Conservation (phyloP, 2,113 vertebrate species). For the Galbula dea region DNA sequence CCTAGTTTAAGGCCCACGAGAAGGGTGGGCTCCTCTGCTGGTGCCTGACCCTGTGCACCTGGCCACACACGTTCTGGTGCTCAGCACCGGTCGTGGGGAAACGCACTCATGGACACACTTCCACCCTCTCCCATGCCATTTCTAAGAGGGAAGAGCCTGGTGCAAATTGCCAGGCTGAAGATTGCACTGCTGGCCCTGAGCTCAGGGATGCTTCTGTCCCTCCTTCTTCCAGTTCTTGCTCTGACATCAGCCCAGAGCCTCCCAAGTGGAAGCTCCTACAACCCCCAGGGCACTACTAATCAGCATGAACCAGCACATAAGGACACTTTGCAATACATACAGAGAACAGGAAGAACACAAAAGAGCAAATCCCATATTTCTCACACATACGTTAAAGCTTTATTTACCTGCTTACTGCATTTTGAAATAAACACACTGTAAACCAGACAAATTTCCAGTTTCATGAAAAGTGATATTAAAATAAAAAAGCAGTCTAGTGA, state of each 20-base stretch:
- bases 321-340: not conserved
- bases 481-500: slow-evolving; percentile 21
- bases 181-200: accelerated
- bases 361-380: not conserved
- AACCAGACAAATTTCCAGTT: not conserved
- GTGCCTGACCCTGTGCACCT: not conserved
- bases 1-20: accelerated
- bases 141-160: not conserved
- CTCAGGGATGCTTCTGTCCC: accelerated
- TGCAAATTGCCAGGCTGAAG: not conserved
- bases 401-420: slow-evolving; percentile 4
- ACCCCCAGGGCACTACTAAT: not conserved
- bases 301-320: not conserved
- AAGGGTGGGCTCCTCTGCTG: not conserved
- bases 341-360: not conserved
- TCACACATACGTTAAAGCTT: not conserved
- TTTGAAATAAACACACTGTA: not conserved
- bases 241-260: not conserved
- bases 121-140: not conserved
- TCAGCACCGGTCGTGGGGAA: accelerated
- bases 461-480: slow-evolving; percentile 25
- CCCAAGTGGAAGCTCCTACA: not conserved
- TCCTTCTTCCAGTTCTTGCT: not conserved
- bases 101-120: accelerated
- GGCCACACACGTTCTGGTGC: accelerated